Base-by-base conservation (phyloP, 35 echinoderm and acorn worm species). In the Strongylocentrotus purpuratus region DNA sequence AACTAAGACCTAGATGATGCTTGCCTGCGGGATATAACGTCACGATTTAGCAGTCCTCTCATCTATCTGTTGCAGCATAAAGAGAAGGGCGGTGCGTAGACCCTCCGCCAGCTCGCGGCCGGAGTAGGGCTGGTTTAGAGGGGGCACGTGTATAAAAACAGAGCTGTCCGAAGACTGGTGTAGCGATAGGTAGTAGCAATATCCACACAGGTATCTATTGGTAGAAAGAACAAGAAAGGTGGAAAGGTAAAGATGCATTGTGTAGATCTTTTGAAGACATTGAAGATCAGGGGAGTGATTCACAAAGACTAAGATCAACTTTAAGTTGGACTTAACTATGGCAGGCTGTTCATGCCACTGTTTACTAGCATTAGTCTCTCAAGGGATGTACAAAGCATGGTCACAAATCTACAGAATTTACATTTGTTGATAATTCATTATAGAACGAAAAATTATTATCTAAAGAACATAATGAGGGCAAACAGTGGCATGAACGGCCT, bases 81-180 rank as follows among this genome's bases (percentile, higher is more conserved):
- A 96, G 33, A 95, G 92, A 31, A 97, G 90, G 48, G 97, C 97
- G 22, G 95, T 70, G 55, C 91, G 95, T 70, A 99, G 91, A 7
- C 98, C 98, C 18, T 97, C 71, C 14, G 97, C 98, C 5, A 97
- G 94, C 91, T 99, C 95, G 1, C 59, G 41, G 45, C 93, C 98
- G 41, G 98, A 87, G 97, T 99, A 99, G 6, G 97, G 98, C 94
- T 96, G 95, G 48, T 95, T 94, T 28, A 99, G 94, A 14, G 98
- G 98, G 31, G 98, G 98, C 0, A 99, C 98, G 86, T 99, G 98
- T 50, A 99, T 97, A 71, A 99, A 99, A 31, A 96, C 98, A 9
- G 97, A 91, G 95, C 94, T 89, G 85, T 59, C 94, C 20, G 92
- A 96, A 31, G 96, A 96, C 32, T 99, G 98, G 93, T 97, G 86